These are phyloP conservation scores for Synergus itoensis DNA, from an alignment of 2,888 invertebrate genomes.

Conservation along the genomic window DNA sequence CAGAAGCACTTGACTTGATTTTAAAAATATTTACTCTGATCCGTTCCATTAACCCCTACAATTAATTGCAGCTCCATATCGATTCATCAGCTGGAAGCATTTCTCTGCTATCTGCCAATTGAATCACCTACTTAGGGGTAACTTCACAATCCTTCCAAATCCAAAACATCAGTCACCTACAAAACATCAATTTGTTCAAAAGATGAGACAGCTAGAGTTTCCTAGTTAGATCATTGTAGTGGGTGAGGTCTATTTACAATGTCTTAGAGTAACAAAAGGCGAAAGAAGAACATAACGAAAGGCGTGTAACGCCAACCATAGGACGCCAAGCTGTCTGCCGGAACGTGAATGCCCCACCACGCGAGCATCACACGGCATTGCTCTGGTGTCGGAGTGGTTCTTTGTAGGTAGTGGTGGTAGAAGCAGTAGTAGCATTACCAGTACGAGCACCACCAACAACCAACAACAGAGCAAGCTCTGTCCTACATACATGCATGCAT, in stretches of 20 bases:
- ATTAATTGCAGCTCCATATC: background rate
- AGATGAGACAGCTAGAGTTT: background rate
- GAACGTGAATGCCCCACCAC: conserved; percentile 64
- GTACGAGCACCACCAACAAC: conserved; percentile 30
- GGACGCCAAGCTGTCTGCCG: conserved; percentile 78
- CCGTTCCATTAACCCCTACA: background rate
- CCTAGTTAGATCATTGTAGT: background rate
- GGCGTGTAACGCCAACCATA: conserved; percentile 68
- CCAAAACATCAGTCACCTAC: background rate
- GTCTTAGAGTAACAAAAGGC: conserved; percentile 41
- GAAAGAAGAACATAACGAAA: conserved; percentile 55
- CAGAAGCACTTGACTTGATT: background rate
- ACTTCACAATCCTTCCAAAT: background rate
- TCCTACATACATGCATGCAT: conserved; percentile 28
- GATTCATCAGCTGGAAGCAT: background rate
- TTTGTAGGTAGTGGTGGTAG: conserved; percentile 48
- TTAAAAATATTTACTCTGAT: conserved; percentile 5
- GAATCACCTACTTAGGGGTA: background rate
- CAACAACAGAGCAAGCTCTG: conserved; percentile 30
- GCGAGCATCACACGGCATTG: conserved; percentile 47
- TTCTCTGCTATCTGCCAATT: background rate
- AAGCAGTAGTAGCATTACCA: background rate
- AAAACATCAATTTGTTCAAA: background rate
- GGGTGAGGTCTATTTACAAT: background rate
- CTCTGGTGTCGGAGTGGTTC: conserved; percentile 47